A percentile compares a stretch with the other conserved stretches of the same genome.
phyloP scores from a whole-genome alignment of 2,113 vertebrate species.

The Epinephelus fuscoguttatus region DNA sequence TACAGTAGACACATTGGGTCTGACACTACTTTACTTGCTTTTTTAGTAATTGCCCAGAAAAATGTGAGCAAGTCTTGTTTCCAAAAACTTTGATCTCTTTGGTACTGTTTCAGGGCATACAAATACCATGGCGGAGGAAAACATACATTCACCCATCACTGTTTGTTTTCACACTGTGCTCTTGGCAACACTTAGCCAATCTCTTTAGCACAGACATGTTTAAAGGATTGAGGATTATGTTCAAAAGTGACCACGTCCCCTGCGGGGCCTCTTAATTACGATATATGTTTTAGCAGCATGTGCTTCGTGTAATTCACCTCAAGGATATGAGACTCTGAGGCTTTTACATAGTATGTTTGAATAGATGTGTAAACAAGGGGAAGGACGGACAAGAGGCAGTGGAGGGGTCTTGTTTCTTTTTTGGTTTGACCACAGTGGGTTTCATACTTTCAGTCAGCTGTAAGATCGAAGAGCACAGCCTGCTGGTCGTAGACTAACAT shows the following conservation, averaged over 20 bases:
- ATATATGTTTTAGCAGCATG: slow-evolving; percentile 36
- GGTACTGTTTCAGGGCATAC: slow-evolving; percentile 34
- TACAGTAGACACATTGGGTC: neutral
- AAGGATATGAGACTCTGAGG: slow-evolving; percentile 41
- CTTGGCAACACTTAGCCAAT: slow-evolving; percentile 35
- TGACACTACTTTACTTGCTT: slow-evolving; percentile 22
- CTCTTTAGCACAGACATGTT: slow-evolving; percentile 46
- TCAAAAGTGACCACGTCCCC: slow-evolving; percentile 17
- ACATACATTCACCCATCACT: slow-evolving; percentile 29
- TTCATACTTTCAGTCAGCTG: slow-evolving; percentile 12
- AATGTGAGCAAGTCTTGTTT: slow-evolving; percentile 49
- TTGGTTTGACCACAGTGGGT: slow-evolving; percentile 32
- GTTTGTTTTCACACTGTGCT: slow-evolving; percentile 58
- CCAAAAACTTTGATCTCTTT: slow-evolving; percentile 27
- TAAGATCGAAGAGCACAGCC: slow-evolving; percentile 9
- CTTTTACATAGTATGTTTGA: slow-evolving; percentile 38
- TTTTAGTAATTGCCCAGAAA: slow-evolving; percentile 30
- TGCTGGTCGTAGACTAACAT: slow-evolving; percentile 2
- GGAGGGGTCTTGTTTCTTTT: slow-evolving; percentile 5
- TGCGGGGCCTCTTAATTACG: slow-evolving; percentile 51
- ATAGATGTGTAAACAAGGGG: slow-evolving; percentile 33
- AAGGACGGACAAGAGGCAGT: slow-evolving; percentile 17
- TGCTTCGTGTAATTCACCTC: slow-evolving; percentile 42
- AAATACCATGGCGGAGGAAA: slow-evolving; percentile 44
- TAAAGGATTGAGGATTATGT: slow-evolving; percentile 55